Evolutionary conservation across 2,797 vertebrate genomes (phyloP).

Genomic region (Vipera ursinii): DNA sequence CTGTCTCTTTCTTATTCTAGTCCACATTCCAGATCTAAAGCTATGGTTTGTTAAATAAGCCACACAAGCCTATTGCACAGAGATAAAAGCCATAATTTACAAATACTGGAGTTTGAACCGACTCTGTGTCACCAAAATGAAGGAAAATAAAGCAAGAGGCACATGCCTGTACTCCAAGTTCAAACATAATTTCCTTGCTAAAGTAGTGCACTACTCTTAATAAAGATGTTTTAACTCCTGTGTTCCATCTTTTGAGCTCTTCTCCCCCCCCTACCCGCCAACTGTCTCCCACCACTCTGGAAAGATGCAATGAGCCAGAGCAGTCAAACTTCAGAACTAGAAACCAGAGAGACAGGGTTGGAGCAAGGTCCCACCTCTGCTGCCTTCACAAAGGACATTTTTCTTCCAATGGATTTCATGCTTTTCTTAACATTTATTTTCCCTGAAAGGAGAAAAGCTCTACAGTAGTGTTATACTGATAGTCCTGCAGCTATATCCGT

Average conservation of each 20-base stretch:
- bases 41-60: not conserved
- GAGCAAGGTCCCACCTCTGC: not conserved
- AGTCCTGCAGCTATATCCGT: not conserved
- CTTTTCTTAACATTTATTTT: not conserved
- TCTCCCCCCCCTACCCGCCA: not conserved
- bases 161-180: not conserved
- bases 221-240: not conserved
- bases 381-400: not conserved
- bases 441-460: not conserved
- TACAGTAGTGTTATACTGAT: not conserved
- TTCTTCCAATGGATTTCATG: not conserved
- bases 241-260: not conserved
- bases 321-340: not conserved
- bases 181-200: not conserved
- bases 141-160: not conserved
- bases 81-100: not conserved
- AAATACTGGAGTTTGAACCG: not conserved
- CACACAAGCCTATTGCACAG: not conserved
- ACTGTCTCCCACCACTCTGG: not conserved
- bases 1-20: not conserved
- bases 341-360: not conserved
- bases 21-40: not conserved
- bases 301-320: not conserved
- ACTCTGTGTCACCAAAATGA: conserved; percentile 8
- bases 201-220: not conserved